Evolutionary conservation across 2,113 vertebrate species (phyloP), one percentile per base, ranked within the genome.

Genomic region (Gopherus flavomarginatus): DNA sequence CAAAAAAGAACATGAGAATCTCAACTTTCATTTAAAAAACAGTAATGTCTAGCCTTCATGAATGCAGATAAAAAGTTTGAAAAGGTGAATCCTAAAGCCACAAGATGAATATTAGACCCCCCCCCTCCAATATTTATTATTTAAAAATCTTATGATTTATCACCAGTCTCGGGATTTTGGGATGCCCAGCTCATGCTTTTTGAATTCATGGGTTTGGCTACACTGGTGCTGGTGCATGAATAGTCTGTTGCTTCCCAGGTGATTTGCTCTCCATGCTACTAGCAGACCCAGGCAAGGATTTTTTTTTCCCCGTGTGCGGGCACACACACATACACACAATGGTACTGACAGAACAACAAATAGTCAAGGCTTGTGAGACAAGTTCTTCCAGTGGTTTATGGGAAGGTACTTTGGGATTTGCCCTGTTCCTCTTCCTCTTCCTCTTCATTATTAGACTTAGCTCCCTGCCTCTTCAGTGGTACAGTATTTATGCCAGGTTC

Each of bases 341-440:
- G 95, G 96, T 95, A 97, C 97, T 94, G 96, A 97, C 96, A 88
- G 95, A 97, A 97, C 81, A 84, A 88, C 96, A 98, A 98, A 97
- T 93, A 96, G 56, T 16, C 83, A 88, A 94, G 95, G 69, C 97
- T 91, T 87, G 97, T 93, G 89, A 94, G 97, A 97, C 97, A 94
- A 97, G 95, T 97, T 98, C 95, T 97, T 97, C 97, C 77, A 95
- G 96, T 93, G 92, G 85, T 92, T 97, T 93, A 93, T 95, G 95
- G 94, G 96, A 98, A 97, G 83, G 95, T 86, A 83, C 90, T 88
- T 59, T 88, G 96, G 96, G 96, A 96, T 97, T 97, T 98, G 96
- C 96, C 94, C 97, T 92, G 92, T 95, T 97, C 88, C 90, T 96
- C 90, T 97, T 96, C 97, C 90, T 96, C 90, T 97, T 96, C 97